phyloP scores from a whole-genome alignment of 1,140 invertebrate genomes.

The Nixonia krombeini region DNA sequence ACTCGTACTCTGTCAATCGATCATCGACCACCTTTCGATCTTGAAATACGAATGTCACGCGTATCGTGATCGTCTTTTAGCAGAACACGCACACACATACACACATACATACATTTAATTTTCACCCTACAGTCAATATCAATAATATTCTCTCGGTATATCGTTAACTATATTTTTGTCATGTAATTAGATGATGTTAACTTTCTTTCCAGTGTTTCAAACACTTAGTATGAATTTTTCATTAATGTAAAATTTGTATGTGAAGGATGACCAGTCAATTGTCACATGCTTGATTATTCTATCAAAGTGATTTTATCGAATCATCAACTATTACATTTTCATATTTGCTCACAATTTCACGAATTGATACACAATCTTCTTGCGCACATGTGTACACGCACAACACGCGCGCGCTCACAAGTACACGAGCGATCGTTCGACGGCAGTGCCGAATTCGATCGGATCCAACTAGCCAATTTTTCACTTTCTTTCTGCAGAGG shows the following conservation, averaged over 20 bases:
- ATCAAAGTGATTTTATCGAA: too few relatives aligned
- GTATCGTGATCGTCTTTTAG: slow-evolving; percentile 36
- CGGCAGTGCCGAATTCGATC: background rate
- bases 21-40: slow-evolving; percentile 51
- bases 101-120: slow-evolving; percentile 39
- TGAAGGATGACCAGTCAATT: too few relatives aligned
- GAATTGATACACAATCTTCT: slow-evolving; percentile 4
- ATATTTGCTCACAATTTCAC: slow-evolving; percentile 10
- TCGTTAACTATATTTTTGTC: too few relatives aligned
- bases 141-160: too few relatives aligned
- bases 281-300: too few relatives aligned
- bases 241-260: too few relatives aligned
- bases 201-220: too few relatives aligned
- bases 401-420: slow-evolving; percentile 49
- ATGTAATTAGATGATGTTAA: too few relatives aligned
- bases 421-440: slow-evolving; percentile 21
- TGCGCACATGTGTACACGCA: slow-evolving; percentile 9
- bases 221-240: too few relatives aligned
- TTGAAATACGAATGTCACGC: slow-evolving; percentile 44
- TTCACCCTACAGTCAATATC: background rate
- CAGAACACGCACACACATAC: slow-evolving; percentile 29
- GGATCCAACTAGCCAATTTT: slow-evolving; percentile 39
- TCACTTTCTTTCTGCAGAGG: slow-evolving; percentile 46
- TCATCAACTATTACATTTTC: too few relatives aligned
- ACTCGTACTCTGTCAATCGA: slow-evolving; percentile 55